These are phyloP conservation scores for Sciaenops ocellatus DNA, from an alignment of 2,797 vertebrate genomes.

Conservation along the genomic window DNA sequence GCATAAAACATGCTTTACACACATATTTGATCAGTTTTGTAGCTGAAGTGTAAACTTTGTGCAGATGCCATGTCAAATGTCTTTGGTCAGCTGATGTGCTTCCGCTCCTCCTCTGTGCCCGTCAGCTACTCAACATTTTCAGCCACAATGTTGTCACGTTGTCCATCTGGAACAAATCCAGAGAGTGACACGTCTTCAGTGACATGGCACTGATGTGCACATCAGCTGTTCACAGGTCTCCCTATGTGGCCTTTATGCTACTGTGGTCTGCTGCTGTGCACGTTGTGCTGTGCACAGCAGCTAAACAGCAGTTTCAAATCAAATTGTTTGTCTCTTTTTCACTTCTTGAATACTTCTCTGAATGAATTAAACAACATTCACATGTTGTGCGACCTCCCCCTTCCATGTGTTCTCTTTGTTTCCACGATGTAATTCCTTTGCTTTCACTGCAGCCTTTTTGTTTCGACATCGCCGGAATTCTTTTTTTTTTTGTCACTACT, in stretches of 20 bases:
- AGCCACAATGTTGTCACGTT: not conserved
- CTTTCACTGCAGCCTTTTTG: not conserved
- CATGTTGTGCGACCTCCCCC: not conserved
- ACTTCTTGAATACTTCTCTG: not conserved
- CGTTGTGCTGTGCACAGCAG: not conserved
- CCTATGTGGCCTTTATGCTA: conserved; percentile 4
- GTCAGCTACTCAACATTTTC: no score
- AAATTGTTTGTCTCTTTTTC: not conserved
- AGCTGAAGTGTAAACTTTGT: conserved; percentile 5
- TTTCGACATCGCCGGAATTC: not conserved
- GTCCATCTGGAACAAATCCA: conserved; percentile 29
- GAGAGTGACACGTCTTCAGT: conserved; percentile 18
- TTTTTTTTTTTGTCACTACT: not conserved
- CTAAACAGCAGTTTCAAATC: conserved; percentile 1
- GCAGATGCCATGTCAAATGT: not conserved
- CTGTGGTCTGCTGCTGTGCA: not conserved
- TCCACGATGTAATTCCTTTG: not conserved
- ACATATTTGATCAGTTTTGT: not conserved
- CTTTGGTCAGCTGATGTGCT: conserved; percentile 1
- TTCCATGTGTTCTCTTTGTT: not conserved
- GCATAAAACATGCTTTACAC: no score
- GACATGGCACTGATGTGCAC: conserved; percentile 27
- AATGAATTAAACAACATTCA: not conserved
- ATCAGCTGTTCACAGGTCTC: conserved; percentile 24
- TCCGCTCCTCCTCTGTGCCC: conserved; percentile 2